A percentile compares a stretch with the other conserved stretches of the same genome.
Conservation (phyloP, 1,140 invertebrate species). For the Meloidogyne hapla region DNA sequence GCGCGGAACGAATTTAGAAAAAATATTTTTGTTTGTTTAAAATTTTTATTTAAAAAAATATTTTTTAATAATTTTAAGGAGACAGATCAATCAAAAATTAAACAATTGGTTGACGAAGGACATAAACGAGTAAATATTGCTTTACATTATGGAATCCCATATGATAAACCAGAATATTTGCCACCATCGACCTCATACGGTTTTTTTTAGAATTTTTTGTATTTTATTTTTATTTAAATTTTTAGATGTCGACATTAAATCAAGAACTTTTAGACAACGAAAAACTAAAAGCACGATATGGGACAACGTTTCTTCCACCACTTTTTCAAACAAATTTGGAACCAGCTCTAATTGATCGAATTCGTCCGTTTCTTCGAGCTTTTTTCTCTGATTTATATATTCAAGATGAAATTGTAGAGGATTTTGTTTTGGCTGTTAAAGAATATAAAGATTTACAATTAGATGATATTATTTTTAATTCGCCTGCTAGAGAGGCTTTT, state of each 20-base stretch:
- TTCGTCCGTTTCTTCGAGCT: neutral
- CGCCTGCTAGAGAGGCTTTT: neutral
- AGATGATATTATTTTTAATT: neutral
- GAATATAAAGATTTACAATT: neutral
- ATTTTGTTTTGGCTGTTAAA: neutral
- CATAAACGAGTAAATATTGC: conserved; percentile 34
- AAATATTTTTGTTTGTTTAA: neutral
- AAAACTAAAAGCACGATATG: neutral
- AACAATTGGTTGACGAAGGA: conserved; percentile 30
- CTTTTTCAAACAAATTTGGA: neutral
- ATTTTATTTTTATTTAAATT: neutral
- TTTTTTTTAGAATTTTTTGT: conserved; percentile 18
- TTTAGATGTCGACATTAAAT: neutral
- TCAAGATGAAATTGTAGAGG: neutral
- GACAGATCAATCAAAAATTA: conserved; percentile 24
- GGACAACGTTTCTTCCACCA: neutral
- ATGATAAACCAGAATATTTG: conserved; percentile 38
- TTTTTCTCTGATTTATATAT: neutral
- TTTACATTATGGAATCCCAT: conserved; percentile 35
- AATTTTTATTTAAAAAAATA: no score
- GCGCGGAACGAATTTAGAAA: neutral
- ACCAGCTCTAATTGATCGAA: neutral
- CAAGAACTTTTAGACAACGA: neutral
- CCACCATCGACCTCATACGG: conserved; percentile 31
- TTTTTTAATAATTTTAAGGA: conserved; percentile 29